Base-by-base conservation (phyloP, 2,888 invertebrate species). In the Nowickia ferox region DNA sequence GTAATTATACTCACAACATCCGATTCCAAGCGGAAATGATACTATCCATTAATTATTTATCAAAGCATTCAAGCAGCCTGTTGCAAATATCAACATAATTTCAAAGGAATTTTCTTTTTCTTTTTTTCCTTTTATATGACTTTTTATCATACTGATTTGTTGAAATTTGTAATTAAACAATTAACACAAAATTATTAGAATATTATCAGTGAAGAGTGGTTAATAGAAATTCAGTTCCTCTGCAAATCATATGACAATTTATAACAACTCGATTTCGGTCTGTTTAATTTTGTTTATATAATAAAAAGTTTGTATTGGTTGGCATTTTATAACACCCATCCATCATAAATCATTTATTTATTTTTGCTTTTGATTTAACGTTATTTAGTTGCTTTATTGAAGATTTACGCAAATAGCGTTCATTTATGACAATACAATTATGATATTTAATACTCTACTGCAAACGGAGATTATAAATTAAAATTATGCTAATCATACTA, bases 81-180 rank as follows among this genome's bases (percentile, higher is more conserved):
- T 51, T 68, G 59, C 61, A 59, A 51, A 78, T 55, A 46, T 17
- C n/a, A 48, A 38, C 8, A 71, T 38, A 13, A 63, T 80, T 65
- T 55, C 38, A 53, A 13, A 63, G 9, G 40, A 51, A 15, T 38
- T 61, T 40, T 48, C 9, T n/a, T n/a, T n/a, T n/a, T n/a, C n/a
- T n/a, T n/a, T n/a, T n/a, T n/a, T n/a, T n/a, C 6, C 8, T 48
- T 46, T 48, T 51, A 51, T 40, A 13, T 40, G 3, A 51, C 30
- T 5, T 38, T 61, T 78, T 65, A 57, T 80, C 57, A 65, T 15
- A 59, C 42, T 42, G 48, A 78, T 69, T 69, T 74, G 42, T 44
- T 65, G 42, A 44, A 75, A 51, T 68, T 81, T 66, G 59, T 80
- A 74, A 80, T 65, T 55, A 66, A 74, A 59, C 48, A 80, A 80